Base-by-base conservation (phyloP, 2,113 vertebrate species). In the Cyrtonyx montezumae region DNA sequence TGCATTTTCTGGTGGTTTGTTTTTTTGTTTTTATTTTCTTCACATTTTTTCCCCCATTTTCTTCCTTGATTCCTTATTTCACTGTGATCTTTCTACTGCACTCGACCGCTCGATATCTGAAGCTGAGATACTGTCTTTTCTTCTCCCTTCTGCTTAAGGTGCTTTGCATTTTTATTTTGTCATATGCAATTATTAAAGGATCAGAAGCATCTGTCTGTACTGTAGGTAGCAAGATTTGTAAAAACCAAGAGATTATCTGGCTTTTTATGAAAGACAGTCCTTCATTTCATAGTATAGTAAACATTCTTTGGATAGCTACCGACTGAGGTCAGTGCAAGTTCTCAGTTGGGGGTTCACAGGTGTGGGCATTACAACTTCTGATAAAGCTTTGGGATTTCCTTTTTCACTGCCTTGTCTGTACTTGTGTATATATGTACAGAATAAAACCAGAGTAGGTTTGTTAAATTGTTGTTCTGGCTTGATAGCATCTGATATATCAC, bases 401-500 rank as follows among this genome's bases (percentile, higher is more conserved):
- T 82, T 80, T 88, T 42, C 55, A 51, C 45, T 43, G 78, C 58
- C 58, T 74, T 90, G n/a, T 68, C 63, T 76, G 34, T n/a, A 25
- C 25, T 70, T 55, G 22, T 18, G 25, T 43, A 79, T 46, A 69
- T 25, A 46, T 6, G 23, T 75, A 32, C 26, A 74, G 59, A 80
- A 79, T 48, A 32, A 63, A 87, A 74, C 34, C 45, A 40, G 79
- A 63, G 43, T 0, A 1, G n/a, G 22, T 67, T 90, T 70, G 51
- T 67, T 70, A 80, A 76, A 89, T 87, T 68, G 84, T 70, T 89
- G 22, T 65, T 82, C 67, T 91, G 45, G 34, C 37, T 59, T 84
- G 49, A 77, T 36, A 59, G 11, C 13, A 59, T 70, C 59, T 77
- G 59, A 87, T 66, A 16, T 70, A 67, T 36, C 81, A 37, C 65